Evolutionary conservation across 1,140 invertebrate genomes (phyloP), one percentile per base, ranked within the genome.

Genomic region (Galendromus occidentalis): DNA sequence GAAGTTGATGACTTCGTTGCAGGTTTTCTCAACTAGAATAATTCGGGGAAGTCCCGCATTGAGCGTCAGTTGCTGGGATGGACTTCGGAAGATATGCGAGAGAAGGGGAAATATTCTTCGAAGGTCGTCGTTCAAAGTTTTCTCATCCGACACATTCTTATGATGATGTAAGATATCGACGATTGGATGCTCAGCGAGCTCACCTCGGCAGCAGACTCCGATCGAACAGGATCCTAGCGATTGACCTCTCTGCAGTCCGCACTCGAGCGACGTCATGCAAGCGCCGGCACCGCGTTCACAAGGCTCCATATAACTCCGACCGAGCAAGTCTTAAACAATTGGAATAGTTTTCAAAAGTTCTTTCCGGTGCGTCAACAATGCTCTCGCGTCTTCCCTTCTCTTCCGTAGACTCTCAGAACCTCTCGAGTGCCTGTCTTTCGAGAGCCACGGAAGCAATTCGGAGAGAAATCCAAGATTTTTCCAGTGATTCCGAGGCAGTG

Each of bases 11-110:
- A 59, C 51, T 6, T 59, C 51, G 51, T 59, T 59, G 22, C 51
- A 59, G 14, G 51, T 59, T 25, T 22, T 59, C 2, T 59, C 51
- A 59, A 59, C 51, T 59, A 9, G 9, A 59, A 59, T 59, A n/a
- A n/a, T 20, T 59, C 17, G 9, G 33, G 33, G 9, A 39, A 39
- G 33, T 9, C 9, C 4, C n/a, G n/a, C n/a, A n/a, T n/a, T n/a
- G n/a, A n/a, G n/a, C n/a, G n/a, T n/a, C n/a, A n/a, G n/a, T n/a
- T n/a, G n/a, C n/a, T n/a, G n/a, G n/a, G 28, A 25, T 14, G 20
- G 9, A 20, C 12, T 2, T 9, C 25, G 12, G 22, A 4, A 18
- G 33, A 33, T 59, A 22, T 22, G 7, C 20, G 14, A 47, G 7
- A 47, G 4, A 47, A 1, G 25, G 22, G 22, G 25, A 14, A 17